Percentiles rank a stretch among this genome's conserved stretches.
Evolutionary conservation across 2,888 invertebrate species (phyloP).

Genomic region (Phortica magna): DNA sequence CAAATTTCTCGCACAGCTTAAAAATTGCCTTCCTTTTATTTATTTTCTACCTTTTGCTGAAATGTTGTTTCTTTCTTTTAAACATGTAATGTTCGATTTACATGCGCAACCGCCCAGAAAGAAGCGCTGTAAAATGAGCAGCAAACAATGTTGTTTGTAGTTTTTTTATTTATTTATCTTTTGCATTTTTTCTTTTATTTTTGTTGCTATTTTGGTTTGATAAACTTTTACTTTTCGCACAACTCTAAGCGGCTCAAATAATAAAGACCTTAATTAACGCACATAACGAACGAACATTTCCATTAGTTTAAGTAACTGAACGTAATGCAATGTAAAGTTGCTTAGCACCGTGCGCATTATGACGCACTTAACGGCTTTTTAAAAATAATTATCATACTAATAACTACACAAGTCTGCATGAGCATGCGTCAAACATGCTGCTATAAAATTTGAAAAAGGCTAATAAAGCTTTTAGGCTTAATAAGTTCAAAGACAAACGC

Average conservation of each 20-base stretch:
- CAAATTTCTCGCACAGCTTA: background rate
- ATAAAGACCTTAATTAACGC: background rate
- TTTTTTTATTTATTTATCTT: no score
- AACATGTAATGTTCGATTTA: no score
- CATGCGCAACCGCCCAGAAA: no score
- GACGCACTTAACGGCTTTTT: constrained; percentile 6
- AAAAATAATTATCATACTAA: background rate
- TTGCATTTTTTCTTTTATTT: background rate
- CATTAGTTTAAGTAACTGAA: background rate
- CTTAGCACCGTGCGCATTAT: background rate
- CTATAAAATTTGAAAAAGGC: no score
- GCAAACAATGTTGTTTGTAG: no score
- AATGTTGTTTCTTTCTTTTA: no score
- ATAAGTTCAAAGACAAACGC: no score
- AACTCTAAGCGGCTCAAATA: background rate
- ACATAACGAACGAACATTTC: background rate
- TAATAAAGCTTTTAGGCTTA: no score
- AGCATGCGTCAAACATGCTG: no score
- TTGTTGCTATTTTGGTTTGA: background rate
- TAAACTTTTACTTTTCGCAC: background rate
- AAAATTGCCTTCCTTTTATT: constrained; percentile 2
- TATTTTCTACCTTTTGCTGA: no score
- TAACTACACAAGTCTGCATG: no score
- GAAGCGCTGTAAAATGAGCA: background rate
- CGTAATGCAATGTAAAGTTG: background rate